phyloP scores from a whole-genome alignment of 2,113 vertebrate species.

The Hassar affinis region DNA sequence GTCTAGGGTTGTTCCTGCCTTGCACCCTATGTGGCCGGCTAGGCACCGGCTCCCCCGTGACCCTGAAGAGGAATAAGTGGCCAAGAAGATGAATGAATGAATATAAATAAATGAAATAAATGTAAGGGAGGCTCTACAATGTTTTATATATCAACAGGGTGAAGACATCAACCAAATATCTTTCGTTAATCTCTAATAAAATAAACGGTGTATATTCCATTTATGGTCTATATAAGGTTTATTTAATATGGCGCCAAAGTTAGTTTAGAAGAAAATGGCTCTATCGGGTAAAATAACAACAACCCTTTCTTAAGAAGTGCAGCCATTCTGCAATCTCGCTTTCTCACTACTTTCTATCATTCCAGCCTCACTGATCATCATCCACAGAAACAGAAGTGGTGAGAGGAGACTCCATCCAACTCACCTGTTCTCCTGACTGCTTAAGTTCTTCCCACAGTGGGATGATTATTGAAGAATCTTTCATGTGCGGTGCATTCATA shows the following conservation, averaged over 20 bases:
- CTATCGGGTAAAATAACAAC: neutral
- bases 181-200: neutral
- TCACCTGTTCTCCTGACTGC: neutral
- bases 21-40: no score
- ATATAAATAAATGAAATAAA: neutral
- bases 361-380: neutral
- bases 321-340: neutral
- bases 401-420: neutral
- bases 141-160: neutral
- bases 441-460: neutral
- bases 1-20: no score
- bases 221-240: neutral
- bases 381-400: neutral
- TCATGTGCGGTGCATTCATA: neutral
- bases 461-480: constrained; percentile 10
- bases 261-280: neutral
- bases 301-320: neutral
- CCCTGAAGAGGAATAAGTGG: no score
- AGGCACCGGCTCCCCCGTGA: no score
- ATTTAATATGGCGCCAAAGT: neutral
- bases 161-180: neutral
- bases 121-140: neutral
- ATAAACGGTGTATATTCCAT: neutral
- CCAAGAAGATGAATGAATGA: no score
- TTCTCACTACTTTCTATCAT: neutral